Evolutionary conservation across 2,888 invertebrate species (phyloP).

Genomic region (Panopea generosa): DNA sequence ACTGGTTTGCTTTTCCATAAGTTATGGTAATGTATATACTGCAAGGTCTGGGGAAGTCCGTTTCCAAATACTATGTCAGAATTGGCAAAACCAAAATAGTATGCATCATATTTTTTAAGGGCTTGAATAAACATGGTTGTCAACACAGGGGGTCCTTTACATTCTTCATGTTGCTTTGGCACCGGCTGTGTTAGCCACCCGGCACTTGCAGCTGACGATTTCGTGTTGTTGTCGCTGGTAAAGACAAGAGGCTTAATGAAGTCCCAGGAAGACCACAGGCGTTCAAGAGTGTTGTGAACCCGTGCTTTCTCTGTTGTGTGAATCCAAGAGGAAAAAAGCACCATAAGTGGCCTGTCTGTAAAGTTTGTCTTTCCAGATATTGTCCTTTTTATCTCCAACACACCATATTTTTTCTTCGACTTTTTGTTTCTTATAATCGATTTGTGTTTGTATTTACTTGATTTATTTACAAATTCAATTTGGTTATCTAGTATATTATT

Average conservation of each 20-base stretch:
- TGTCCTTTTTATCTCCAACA: no score
- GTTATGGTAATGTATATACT: slow-evolving; percentile 9
- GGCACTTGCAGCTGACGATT: slow-evolving; percentile 1
- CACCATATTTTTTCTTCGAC: no score
- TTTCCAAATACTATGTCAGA: slow-evolving; percentile 42
- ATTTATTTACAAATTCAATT: no score
- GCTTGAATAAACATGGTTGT: slow-evolving; percentile 22
- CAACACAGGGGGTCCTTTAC: slow-evolving; percentile 32
- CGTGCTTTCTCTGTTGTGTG: no score
- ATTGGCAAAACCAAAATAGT: slow-evolving; percentile 42
- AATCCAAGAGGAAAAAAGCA: slow-evolving; percentile 38
- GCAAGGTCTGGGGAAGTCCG: slow-evolving; percentile 34
- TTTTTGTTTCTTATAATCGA: no score
- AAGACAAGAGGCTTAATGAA: no score
- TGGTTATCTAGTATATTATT: no score
- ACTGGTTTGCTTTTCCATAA: slow-evolving; percentile 26
- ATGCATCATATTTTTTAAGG: slow-evolving; percentile 17
- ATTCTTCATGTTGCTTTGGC: background rate
- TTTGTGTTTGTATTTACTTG: no score
- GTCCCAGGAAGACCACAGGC: no score
- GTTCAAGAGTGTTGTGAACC: no score
- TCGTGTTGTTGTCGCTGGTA: no score
- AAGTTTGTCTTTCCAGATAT: slow-evolving; percentile 11
- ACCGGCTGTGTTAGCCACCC: background rate
- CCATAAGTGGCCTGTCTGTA: slow-evolving; percentile 19